Evolutionary conservation across 1,140 invertebrate species (phyloP).

Genomic region (Araneus ventricosus): DNA sequence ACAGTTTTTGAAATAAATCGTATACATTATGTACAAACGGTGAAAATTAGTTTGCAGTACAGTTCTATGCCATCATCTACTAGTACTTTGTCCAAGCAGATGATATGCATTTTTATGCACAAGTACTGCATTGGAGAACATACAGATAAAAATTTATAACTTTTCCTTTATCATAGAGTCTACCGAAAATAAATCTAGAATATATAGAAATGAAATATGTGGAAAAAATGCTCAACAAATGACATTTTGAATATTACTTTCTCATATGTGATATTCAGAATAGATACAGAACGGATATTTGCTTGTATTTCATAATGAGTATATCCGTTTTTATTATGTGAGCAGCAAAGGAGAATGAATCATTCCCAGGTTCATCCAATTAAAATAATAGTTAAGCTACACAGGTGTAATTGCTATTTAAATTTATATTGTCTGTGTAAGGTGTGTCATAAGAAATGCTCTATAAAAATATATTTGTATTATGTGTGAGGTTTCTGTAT

Average conservation of each 20-base stretch:
- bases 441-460: neutral
- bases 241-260: neutral
- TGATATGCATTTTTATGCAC: constrained; percentile 4
- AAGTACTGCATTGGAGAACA: neutral
- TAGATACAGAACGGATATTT: neutral
- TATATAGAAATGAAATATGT: neutral
- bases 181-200: neutral
- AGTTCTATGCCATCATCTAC: neutral
- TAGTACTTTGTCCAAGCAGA: neutral
- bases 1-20: neutral
- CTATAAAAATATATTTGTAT: constrained; percentile 22
- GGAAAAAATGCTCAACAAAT: neutral
- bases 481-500: constrained; percentile 12
- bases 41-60: neutral
- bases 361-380: neutral
- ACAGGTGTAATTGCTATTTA: neutral
- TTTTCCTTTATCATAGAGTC: neutral
- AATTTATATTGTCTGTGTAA: neutral
- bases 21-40: neutral
- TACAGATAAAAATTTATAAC: constrained; percentile 15
- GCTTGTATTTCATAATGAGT: neutral
- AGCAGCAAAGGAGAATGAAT: neutral
- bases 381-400: neutral
- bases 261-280: constrained; percentile 8
- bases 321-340: neutral